Base-by-base conservation (phyloP, 1,140 invertebrate genomes). In the Arion vulgaris region DNA sequence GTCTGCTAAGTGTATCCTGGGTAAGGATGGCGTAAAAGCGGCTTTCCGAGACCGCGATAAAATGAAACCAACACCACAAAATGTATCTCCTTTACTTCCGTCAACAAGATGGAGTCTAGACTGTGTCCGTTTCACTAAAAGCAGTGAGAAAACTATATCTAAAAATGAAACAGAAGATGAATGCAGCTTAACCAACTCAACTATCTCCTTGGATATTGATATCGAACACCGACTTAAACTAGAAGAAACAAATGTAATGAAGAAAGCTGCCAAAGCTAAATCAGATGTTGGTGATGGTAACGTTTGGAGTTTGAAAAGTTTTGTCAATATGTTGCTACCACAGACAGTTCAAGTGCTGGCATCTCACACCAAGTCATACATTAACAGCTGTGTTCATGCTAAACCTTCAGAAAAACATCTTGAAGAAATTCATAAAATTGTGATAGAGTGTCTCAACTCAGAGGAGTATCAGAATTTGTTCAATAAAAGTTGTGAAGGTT, bases 281-380 rank as follows among this genome's bases (percentile, higher is more conserved):
- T 32, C 45, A 9, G n/a, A 15, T 9, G 45, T 28, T 2, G 34
- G 5, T 23, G 19, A n/a, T 1, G 28, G 28, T 4, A 66, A 26
- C 75, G 38, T 32, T 19, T 78, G 76, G 76, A 78, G n/a, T 19
- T 68, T 78, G 9, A 62, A 53, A 26, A 34, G 53, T 7, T 62
- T 78, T 39, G 41, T 78, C 34, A 62, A 36, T 19, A 66, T 78
- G 76, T 36, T 78, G 36, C 34, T 78, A 36, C 76, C 76, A 13
- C 28, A 36, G 26, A 78, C 76, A 11, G 76, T 78, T 1, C 76
- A 78, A 57, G 23, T 36, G 17, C 34, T 78, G 28, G 76, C 76
- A 11, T 78, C 76, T n/a, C 76, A 78, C 36, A 78, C 76, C 4
- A 78, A 78, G 53, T 78, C 76, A 0, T 78, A 78, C 76, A 78